Evolutionary conservation across 2,888 invertebrate genomes (phyloP).

Genomic region (Polyommatus iphigenia): DNA sequence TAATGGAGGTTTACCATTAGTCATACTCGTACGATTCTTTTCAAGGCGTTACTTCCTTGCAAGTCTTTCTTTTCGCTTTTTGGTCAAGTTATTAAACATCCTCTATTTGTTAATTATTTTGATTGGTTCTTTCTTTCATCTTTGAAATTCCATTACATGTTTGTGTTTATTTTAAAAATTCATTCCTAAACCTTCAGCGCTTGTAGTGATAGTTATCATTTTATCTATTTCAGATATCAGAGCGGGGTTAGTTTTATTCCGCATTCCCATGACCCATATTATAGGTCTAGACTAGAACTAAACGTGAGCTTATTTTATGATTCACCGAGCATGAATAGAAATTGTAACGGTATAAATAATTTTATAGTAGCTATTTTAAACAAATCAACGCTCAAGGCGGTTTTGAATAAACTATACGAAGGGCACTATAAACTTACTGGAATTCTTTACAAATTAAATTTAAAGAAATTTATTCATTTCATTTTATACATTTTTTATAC

Average conservation of each 20-base stretch:
- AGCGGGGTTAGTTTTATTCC: constrained; percentile 36
- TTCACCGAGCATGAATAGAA: constrained; percentile 18
- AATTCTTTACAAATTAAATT: background rate
- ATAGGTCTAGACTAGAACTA: constrained; percentile 33
- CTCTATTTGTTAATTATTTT: background rate
- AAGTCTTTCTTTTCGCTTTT: background rate
- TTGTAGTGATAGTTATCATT: background rate
- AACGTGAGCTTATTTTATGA: constrained; percentile 20
- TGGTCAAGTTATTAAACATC: background rate
- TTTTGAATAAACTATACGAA: background rate
- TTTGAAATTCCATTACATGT: background rate
- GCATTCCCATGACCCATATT: constrained; percentile 42
- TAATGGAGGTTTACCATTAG: background rate
- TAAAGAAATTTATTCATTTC: background rate
- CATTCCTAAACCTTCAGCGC: background rate
- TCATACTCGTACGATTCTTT: background rate
- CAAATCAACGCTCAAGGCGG: background rate
- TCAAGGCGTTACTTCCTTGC: background rate
- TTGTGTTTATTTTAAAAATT: background rate
- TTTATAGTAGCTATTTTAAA: background rate
- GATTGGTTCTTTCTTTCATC: background rate
- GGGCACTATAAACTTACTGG: background rate
- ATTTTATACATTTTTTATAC: background rate
- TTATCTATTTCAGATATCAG: background rate
- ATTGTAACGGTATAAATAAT: constrained; percentile 12